These are phyloP conservation scores for Lamproptera curius DNA, from an alignment of 2,888 invertebrate genomes.

Conservation along the genomic window DNA sequence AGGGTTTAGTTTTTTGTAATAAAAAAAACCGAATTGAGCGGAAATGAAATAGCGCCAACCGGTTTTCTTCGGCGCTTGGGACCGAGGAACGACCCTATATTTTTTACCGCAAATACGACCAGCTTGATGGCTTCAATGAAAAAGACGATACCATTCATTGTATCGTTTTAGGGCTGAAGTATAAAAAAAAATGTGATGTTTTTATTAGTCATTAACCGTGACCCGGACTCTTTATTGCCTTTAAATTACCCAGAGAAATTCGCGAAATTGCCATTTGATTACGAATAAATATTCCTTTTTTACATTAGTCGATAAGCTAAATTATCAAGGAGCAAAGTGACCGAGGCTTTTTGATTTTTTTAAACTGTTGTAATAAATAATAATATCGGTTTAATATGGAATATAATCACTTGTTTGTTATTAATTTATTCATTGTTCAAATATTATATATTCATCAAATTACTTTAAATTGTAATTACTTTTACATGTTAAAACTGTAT, in stretches of 20 bases:
- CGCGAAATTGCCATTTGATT: background rate
- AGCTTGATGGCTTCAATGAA: conserved; percentile 21
- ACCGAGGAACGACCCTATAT: conserved; percentile 41
- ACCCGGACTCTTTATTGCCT: conserved; percentile 5
- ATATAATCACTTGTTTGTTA: no score
- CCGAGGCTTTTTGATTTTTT: no score
- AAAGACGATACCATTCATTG: conserved; percentile 17
- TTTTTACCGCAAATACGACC: conserved; percentile 45
- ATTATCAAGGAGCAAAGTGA: no score
- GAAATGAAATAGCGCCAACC: conserved; percentile 74
- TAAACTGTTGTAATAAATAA: no score
- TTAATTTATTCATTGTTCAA: no score
- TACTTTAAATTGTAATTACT: no score
- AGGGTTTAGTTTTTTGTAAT: conserved; percentile 54
- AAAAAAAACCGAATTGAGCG: conserved; percentile 73
- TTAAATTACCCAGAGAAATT: background rate
- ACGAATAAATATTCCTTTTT: no score
- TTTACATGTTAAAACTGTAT: no score
- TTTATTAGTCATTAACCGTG: conserved; percentile 2
- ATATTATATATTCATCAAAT: no score
- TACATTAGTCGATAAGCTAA: no score
- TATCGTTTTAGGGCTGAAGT: conserved; percentile 4
- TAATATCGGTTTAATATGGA: no score
- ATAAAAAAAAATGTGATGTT: conserved; percentile 10
- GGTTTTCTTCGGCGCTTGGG: conserved; percentile 57